These are phyloP conservation scores for Prunella fulvescens DNA, from an alignment of 2,113 vertebrate genomes.

Conservation along the genomic window DNA sequence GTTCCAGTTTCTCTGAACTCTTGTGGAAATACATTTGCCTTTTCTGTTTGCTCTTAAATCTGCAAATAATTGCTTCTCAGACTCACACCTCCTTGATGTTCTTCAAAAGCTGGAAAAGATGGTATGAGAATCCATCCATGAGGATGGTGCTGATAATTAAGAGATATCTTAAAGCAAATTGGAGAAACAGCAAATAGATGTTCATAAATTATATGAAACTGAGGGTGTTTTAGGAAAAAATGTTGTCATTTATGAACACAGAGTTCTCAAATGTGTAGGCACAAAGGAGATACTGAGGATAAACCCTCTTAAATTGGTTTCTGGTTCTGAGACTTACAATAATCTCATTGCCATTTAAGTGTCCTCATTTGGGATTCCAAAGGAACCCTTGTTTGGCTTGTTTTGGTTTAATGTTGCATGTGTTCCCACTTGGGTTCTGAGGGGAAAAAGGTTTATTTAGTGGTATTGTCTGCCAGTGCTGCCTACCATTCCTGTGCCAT, in stretches of 20 bases:
- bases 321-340: rapidly evolving
- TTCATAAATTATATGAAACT: not conserved
- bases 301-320: not conserved
- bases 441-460: not conserved
- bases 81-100: not conserved
- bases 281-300: not conserved
- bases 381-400: not conserved
- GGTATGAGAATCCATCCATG: not conserved
- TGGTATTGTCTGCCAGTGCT: not conserved
- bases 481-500: not conserved
- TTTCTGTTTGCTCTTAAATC: not conserved
- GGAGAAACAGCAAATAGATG: not conserved
- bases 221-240: not conserved
- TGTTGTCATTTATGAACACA: not conserved
- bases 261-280: not conserved
- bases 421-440: not conserved
- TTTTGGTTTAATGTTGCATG: not conserved
- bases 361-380: not conserved
- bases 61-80: not conserved
- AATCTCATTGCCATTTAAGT: not conserved
- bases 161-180: not conserved
- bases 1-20: not conserved
- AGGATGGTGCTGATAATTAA: not conserved
- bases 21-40: not conserved
- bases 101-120: not conserved